Base-by-base conservation (phyloP, 1,140 invertebrate species). In the Hyles vespertilio region DNA sequence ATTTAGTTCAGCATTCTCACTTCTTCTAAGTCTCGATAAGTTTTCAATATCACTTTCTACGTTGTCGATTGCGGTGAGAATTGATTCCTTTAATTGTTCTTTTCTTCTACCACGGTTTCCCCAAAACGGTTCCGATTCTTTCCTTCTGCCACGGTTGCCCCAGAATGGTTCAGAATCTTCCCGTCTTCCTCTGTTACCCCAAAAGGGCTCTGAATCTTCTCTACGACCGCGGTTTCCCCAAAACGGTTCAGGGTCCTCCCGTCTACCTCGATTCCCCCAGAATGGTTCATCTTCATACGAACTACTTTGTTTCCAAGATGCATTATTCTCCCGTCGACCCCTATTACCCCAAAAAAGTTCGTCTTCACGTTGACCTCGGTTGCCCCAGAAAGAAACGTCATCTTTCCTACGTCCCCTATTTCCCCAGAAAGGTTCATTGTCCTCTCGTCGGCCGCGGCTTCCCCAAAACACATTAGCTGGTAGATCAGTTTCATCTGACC, bases 221-320 rank as follows among this genome's bases (percentile, higher is more conserved):
- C 77, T 65, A 58, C 76, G 72, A 9, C 81, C 84, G 50, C 80
- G 67, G 53, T 74, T 84, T 33, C 78, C 76, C 77, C 81, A 83
- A 58, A 82, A 83, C 7, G 72, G 77, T 33, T 70, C 63, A 33
- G 64, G 43, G 5, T 59, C 52, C 33, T 72, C 57, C 32, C 70
- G 66, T 49, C 71, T 63, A 2, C 73, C 73, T 47, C 76, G 62
- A 51, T 74, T 78, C 1, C 71, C 68, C 77, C 67, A 69, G 51
- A 69, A 81, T 2, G 76, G 73, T 56, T 79, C 75, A 36, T 79
- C 74, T 6, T 80, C 74, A 40, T 70, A 46, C 54, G 63, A 59
- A 32, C 68, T 59, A 56, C 63, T 49, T 12, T 63, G 63, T 33
- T 63, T 61, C 70, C 69, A 73, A 54, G 70, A 70, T 3, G 68